Evolutionary conservation across 2,888 invertebrate genomes (phyloP).

Genomic region (Cephus pulcher): DNA sequence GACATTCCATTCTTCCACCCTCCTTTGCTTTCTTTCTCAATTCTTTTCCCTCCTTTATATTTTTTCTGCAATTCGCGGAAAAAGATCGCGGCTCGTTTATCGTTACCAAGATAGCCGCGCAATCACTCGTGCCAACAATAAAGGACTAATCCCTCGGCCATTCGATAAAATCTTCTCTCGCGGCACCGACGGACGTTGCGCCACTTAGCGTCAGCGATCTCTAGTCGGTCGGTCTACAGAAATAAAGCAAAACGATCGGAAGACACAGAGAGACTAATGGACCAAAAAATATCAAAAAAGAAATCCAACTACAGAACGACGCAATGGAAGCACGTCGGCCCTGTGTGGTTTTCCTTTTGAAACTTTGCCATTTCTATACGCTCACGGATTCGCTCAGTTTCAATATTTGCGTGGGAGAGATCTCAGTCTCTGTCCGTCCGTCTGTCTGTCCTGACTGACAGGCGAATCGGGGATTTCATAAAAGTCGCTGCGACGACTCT

Average conservation of each 20-base stretch:
- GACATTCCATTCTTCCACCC: conserved; percentile 43
- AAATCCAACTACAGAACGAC: neutral
- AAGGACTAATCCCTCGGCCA: conserved; percentile 49
- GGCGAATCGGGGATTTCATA: conserved; percentile 17
- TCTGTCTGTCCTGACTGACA: conserved; percentile 4
- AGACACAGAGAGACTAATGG: neutral
- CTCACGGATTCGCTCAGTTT: conserved; percentile 26
- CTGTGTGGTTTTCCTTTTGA: conserved; percentile 6
- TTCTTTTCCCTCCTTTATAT: neutral
- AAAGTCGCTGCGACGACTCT: conserved; percentile 13
- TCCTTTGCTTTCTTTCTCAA: neutral
- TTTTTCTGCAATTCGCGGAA: conserved; percentile 21
- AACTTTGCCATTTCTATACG: conserved; percentile 12
- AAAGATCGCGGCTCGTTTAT: conserved; percentile 43
- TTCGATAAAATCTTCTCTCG: conserved; percentile 43
- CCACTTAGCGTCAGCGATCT: conserved; percentile 10
- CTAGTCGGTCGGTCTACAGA: neutral
- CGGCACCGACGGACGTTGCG: conserved; percentile 16
- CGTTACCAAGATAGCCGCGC: conserved; percentile 40
- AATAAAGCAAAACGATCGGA: neutral
- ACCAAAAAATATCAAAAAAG: neutral
- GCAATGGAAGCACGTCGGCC: neutral
- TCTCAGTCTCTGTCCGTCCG: conserved; percentile 9
- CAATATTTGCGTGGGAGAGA: conserved; percentile 34
- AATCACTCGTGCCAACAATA: conserved; percentile 49